A percentile compares a stretch with the other conserved stretches of the same genome.
Evolutionary conservation across 2,888 invertebrate genomes (phyloP).

Genomic region (Trissolcus brochymenae): DNA sequence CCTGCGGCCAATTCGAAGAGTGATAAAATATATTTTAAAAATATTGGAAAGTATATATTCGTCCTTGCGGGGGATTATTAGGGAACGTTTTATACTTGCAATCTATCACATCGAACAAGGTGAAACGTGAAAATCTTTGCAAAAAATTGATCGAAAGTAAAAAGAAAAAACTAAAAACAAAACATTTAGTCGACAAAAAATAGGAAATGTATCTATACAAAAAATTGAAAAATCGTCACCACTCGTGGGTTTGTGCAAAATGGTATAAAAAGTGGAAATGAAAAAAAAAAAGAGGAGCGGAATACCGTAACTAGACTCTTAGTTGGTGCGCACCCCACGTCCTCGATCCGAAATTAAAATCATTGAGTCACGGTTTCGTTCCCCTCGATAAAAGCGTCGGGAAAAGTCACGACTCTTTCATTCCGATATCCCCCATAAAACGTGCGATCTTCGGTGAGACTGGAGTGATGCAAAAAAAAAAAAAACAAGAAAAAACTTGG

Average conservation of each 20-base stretch:
- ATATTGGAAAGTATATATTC: too few relatives aligned
- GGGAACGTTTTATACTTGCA: constrained; percentile 29
- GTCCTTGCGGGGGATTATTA: constrained; percentile 46
- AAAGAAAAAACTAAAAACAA: too few relatives aligned
- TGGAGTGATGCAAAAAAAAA: constrained; percentile 12
- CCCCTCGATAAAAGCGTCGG: constrained; percentile 36
- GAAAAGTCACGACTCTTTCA: constrained; percentile 38
- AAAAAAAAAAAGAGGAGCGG: constrained; percentile 1
- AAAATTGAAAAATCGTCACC: too few relatives aligned
- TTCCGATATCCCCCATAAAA: constrained; percentile 29
- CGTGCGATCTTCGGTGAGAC: constrained; percentile 24
- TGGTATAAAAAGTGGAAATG: background rate
- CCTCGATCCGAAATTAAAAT: constrained; percentile 39
- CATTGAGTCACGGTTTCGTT: constrained; percentile 17
- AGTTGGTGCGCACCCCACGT: constrained; percentile 13
- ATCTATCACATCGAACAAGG: too few relatives aligned
- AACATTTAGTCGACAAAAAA: too few relatives aligned
- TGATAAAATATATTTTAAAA: too few relatives aligned
- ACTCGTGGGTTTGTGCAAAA: too few relatives aligned
- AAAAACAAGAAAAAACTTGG: background rate
- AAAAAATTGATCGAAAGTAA: too few relatives aligned
- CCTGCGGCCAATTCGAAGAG: too few relatives aligned
- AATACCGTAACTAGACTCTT: constrained; percentile 21
- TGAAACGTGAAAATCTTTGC: too few relatives aligned
- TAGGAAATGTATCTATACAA: too few relatives aligned